These are phyloP conservation scores for Nephrotoma flavescens DNA, from an alignment of 2,888 invertebrate species.

Conservation along the genomic window DNA sequence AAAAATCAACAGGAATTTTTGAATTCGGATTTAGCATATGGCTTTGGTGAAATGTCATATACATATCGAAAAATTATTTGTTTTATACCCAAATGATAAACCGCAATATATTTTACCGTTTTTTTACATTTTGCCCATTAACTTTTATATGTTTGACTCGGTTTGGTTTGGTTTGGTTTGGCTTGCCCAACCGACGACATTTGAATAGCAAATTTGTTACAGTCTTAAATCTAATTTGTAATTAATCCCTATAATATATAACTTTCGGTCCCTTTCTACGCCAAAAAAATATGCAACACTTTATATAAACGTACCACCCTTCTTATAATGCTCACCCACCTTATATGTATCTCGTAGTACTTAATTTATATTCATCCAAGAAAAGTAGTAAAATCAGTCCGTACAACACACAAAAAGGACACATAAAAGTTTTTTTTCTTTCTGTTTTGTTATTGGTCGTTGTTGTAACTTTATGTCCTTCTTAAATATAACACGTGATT, in stretches of 20 bases:
- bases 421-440: background rate
- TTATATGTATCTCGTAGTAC: background rate
- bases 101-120: background rate
- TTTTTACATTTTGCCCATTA: background rate
- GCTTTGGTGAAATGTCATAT: background rate
- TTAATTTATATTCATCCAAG: background rate
- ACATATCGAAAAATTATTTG: background rate
- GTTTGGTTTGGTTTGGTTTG: background rate
- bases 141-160: background rate
- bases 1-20: no score
- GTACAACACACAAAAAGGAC: background rate
- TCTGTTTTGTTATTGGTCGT: background rate
- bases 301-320: background rate
- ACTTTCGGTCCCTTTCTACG: background rate
- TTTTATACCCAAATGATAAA: background rate
- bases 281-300: background rate
- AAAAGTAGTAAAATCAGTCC: background rate
- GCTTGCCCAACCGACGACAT: background rate
- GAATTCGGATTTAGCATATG: no score
- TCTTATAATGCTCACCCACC: background rate
- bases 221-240: background rate
- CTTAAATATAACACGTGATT: background rate
- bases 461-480: background rate
- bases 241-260: background rate
- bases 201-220: background rate